phyloP scores from a whole-genome alignment of 2,113 vertebrate species.

The Sceloporus undulatus region DNA sequence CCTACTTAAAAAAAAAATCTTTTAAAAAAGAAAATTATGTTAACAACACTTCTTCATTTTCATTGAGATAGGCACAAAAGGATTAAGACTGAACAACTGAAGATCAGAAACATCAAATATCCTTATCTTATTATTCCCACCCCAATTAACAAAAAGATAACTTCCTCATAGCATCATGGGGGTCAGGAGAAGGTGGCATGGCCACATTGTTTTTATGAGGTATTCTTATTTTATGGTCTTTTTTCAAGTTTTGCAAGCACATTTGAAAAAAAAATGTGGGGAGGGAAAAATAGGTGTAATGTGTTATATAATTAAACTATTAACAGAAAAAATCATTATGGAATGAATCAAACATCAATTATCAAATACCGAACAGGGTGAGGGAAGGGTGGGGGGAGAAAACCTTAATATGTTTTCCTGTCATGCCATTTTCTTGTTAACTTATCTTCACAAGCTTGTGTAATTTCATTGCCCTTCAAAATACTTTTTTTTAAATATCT shows the following conservation, averaged over 20 bases:
- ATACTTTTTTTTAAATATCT: background rate
- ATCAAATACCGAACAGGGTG: background rate
- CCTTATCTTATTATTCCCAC: background rate
- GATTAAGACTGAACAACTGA: background rate
- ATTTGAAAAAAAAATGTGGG: background rate
- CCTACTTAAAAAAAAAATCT: background rate
- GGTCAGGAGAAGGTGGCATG: background rate
- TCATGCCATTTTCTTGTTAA: background rate
- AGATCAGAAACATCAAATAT: background rate
- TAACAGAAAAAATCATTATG: background rate
- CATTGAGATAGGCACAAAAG: background rate
- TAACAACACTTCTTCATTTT: background rate
- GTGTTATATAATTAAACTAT: too few relatives aligned
- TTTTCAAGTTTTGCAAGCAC: background rate
- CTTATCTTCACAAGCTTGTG: background rate
- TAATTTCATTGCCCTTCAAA: conserved; percentile 8
- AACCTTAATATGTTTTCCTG: background rate
- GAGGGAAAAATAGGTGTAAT: background rate
- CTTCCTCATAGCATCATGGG: background rate
- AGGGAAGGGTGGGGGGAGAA: background rate
- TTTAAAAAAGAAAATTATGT: background rate
- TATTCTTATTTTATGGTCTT: background rate
- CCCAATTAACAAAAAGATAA: background rate
- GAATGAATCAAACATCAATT: background rate
- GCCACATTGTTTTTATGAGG: background rate